These are phyloP conservation scores for Hyperoplus lanceolatus DNA, from an alignment of 2,797 vertebrate species.

Conservation along the genomic window DNA sequence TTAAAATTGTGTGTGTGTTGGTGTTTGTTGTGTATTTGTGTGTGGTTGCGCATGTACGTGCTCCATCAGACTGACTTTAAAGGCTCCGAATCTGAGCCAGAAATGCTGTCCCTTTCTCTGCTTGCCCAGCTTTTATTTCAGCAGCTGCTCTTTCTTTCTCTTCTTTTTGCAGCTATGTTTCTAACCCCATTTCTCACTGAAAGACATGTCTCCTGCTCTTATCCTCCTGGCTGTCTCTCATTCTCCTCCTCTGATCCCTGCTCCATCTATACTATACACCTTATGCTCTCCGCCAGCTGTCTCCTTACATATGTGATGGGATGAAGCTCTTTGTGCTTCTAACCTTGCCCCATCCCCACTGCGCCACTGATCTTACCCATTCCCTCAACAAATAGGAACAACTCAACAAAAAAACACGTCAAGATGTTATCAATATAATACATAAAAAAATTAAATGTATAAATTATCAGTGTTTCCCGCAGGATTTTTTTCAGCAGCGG, in stretches of 20 bases:
- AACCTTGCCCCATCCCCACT: constrained; percentile 30
- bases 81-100: constrained; percentile 65
- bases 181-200: constrained; percentile 50
- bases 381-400: background rate
- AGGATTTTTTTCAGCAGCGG: no score
- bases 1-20: constrained; percentile 51
- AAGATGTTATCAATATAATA: no score
- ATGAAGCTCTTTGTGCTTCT: constrained; percentile 46
- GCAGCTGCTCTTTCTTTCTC: constrained; percentile 63
- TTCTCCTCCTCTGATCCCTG: constrained; percentile 56
- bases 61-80: constrained; percentile 69
- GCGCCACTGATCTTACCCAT: constrained; percentile 2
- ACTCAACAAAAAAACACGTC: no score
- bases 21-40: constrained; percentile 32
- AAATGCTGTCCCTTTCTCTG: constrained; percentile 64
- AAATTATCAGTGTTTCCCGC: no score
- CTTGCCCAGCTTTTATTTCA: constrained; percentile 69
- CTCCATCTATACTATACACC: constrained; percentile 49
- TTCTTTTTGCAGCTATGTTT: constrained; percentile 51
- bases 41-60: constrained; percentile 33
- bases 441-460: no score
- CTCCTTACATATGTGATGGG: constrained; percentile 49
- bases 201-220: constrained; percentile 44
- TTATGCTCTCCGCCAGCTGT: constrained; percentile 62
- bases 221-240: constrained; percentile 42